These are phyloP conservation scores for Anabacerthia variegaticeps DNA, from an alignment of 2,797 vertebrate genomes.

Conservation along the genomic window DNA sequence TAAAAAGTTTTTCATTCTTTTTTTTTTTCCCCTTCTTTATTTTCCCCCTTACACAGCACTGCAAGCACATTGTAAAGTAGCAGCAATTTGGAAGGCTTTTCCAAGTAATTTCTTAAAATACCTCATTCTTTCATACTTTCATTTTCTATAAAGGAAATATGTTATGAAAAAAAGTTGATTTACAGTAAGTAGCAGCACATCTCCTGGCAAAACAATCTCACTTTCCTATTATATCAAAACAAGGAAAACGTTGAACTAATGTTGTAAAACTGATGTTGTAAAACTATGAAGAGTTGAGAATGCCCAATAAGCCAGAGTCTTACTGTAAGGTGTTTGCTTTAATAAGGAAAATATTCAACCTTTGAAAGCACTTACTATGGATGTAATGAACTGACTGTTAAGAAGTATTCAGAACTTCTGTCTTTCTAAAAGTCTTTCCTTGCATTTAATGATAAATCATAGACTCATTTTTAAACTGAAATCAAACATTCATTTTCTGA, in stretches of 20 bases:
- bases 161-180: not conserved
- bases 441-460: not conserved
- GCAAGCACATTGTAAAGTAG: not conserved
- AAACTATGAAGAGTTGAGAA: not conserved
- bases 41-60: not conserved
- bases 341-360: not conserved
- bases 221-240: not conserved
- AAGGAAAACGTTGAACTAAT: not conserved
- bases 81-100: not conserved
- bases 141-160: not conserved
- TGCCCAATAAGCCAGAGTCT: not conserved
- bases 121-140: not conserved
- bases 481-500: not conserved
- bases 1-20: not conserved
- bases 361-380: not conserved
- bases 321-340: not conserved
- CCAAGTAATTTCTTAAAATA: not conserved
- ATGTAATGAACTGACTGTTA: not conserved
- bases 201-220: not conserved
- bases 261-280: not conserved
- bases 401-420: not conserved
- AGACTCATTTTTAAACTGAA: not conserved
- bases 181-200: not conserved
- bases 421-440: not conserved
- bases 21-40: accelerated